Conservation (phyloP, 2,888 invertebrate species). For the Drosophila barbarae region DNA sequence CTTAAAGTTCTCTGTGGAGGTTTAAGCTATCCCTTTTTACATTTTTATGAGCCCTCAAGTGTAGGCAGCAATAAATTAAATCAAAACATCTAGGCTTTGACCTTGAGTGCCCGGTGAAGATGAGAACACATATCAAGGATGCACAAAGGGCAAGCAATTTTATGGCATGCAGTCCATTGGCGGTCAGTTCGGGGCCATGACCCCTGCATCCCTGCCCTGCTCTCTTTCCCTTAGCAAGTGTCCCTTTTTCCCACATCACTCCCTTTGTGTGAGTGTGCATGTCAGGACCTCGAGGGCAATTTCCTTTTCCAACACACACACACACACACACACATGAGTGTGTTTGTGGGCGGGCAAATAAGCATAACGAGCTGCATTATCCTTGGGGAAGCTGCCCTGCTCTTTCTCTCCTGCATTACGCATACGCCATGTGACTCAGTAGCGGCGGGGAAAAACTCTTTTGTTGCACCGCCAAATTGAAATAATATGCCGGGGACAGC, state of each 20-base stretch:
- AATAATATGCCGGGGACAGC: conserved; percentile 64
- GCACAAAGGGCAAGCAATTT: conserved; percentile 42
- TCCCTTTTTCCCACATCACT: neutral
- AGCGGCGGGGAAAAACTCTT: conserved; percentile 53
- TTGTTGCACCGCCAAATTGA: conserved; percentile 72
- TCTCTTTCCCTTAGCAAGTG: neutral
- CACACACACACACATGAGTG: conserved; percentile 13
- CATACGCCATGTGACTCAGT: conserved; percentile 52
- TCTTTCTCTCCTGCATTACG: conserved; percentile 44
- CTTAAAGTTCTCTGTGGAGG: conserved; percentile 4
- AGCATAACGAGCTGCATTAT: conserved; percentile 67
- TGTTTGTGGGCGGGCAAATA: conserved; percentile 56
- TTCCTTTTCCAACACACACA: conserved; percentile 11
- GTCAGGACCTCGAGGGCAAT: conserved; percentile 48
- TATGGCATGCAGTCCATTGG: conserved; percentile 39
- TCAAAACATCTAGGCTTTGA: conserved; percentile 70
- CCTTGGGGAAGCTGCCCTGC: conserved; percentile 59
- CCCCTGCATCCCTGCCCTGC: conserved; percentile 41
- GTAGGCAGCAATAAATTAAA: conserved; percentile 72
- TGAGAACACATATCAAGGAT: conserved; percentile 36
- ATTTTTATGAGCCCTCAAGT: conserved; percentile 59
- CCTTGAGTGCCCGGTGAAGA: conserved; percentile 49
- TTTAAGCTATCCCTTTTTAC: neutral
- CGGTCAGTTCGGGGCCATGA: conserved; percentile 60
- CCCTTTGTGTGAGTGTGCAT: conserved; percentile 13